A percentile compares a stretch with the other conserved stretches of the same genome.
Evolutionary conservation across 2,888 invertebrate species (phyloP).

Genomic region (Pristionchus exspectatus): DNA sequence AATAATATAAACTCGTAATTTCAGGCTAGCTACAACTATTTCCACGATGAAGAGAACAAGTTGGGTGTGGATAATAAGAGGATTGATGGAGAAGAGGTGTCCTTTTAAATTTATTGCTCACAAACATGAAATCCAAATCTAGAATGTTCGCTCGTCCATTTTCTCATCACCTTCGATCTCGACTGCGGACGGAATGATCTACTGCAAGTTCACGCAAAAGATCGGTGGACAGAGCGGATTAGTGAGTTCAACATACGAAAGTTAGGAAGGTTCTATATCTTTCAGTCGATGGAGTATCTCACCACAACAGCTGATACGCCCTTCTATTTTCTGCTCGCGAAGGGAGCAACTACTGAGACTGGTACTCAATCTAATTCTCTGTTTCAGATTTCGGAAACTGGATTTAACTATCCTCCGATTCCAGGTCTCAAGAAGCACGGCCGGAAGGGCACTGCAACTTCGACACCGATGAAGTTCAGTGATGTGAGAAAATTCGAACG

Average conservation of each 20-base stretch:
- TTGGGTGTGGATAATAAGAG: constrained; percentile 5
- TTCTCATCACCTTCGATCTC: background rate
- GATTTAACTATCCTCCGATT: background rate
- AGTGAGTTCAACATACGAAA: background rate
- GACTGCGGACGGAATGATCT: background rate
- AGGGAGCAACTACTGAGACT: background rate
- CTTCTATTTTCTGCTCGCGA: constrained; percentile 25
- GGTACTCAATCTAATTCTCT: background rate
- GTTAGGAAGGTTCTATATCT: background rate
- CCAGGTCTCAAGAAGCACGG: constrained; percentile 7
- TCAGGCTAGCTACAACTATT: constrained; percentile 49
- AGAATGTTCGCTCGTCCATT: background rate
- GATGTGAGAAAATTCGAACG: background rate
- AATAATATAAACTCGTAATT: background rate
- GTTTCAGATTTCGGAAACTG: too few relatives aligned
- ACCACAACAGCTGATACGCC: background rate
- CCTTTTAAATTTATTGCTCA: background rate
- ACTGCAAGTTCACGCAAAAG: constrained; percentile 45
- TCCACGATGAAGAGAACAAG: constrained; percentile 7
- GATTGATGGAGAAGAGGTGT: constrained; percentile 42
- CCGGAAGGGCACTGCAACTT: background rate
- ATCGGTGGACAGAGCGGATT: background rate
- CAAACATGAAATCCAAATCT: background rate
- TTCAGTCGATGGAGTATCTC: constrained; percentile 40
- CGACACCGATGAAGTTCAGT: constrained; percentile 38